These are phyloP conservation scores for Nothocercus julius DNA, from an alignment of 2,113 vertebrate genomes.

Conservation along the genomic window DNA sequence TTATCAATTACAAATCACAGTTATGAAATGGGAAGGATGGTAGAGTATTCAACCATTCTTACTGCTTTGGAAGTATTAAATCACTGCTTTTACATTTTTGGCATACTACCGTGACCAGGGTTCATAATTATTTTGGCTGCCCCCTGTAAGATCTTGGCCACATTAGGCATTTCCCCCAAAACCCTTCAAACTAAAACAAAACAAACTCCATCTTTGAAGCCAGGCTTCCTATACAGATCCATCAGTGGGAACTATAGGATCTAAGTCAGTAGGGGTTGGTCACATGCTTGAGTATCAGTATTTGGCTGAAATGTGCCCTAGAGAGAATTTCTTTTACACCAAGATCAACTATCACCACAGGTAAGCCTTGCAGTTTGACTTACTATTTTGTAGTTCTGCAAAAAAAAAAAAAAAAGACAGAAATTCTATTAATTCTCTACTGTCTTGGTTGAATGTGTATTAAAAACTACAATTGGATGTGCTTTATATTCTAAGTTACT, in stretches of 20 bases:
- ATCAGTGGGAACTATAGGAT: background rate
- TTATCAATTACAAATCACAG: background rate
- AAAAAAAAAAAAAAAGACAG: background rate
- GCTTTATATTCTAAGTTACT: background rate
- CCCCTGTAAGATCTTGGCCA: background rate
- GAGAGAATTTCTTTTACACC: background rate
- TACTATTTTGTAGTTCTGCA: background rate
- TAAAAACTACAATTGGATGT: background rate
- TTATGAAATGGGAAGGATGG: background rate
- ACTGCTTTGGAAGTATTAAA: constrained; percentile 18
- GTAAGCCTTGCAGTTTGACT: background rate
- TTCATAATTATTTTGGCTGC: constrained; percentile 8
- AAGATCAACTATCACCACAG: background rate
- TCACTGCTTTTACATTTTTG: constrained; percentile 16
- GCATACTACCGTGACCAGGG: background rate
- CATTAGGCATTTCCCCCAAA: constrained; percentile 16
- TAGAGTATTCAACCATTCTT: background rate
- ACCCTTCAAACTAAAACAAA: background rate
- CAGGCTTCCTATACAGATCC: background rate
- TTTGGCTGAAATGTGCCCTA: rapidly evolving
- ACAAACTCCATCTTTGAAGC: constrained; percentile 15
- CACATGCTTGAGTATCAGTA: background rate
- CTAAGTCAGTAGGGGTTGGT: background rate
- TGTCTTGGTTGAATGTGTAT: background rate
- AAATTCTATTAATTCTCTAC: background rate